Percentiles rank a stretch among this genome's conserved stretches.
These are phyloP conservation scores for Thalpophila matura DNA, from an alignment of 2,888 invertebrate species.

Conservation along the genomic window DNA sequence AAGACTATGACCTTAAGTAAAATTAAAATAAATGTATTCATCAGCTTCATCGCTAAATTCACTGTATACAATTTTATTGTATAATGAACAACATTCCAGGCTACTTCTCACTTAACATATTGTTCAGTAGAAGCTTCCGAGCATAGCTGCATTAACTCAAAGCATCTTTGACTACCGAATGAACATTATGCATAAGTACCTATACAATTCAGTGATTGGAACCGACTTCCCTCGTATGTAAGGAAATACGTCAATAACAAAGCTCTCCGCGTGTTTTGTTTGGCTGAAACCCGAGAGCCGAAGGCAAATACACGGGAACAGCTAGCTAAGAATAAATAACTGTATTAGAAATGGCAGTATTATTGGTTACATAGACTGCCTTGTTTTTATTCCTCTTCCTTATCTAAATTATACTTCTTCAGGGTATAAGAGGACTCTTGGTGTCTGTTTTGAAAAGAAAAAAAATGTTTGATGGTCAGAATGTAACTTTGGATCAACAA, in stretches of 20 bases:
- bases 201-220: conserved; percentile 10
- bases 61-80: too few relatives aligned
- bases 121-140: not conserved
- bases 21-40: too few relatives aligned
- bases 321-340: not conserved
- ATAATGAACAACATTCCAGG: too few relatives aligned
- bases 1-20: too few relatives aligned
- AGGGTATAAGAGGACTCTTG: too few relatives aligned
- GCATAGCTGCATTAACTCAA: too few relatives aligned
- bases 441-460: too few relatives aligned
- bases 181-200: not conserved
- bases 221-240: conserved; percentile 13
- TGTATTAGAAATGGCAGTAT: not conserved
- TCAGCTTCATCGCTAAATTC: too few relatives aligned
- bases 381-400: not conserved
- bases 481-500: too few relatives aligned
- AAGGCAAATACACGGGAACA: not conserved
- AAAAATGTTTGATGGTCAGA: too few relatives aligned
- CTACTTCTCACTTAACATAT: too few relatives aligned
- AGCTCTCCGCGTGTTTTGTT: not conserved
- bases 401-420: too few relatives aligned
- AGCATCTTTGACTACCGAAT: conserved; percentile 4
- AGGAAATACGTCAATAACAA: conserved; percentile 23
- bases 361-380: not conserved
- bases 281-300: conserved; percentile 12